Base-by-base conservation (phyloP, 2,797 vertebrate species). In the Rhinichthys osculus region DNA sequence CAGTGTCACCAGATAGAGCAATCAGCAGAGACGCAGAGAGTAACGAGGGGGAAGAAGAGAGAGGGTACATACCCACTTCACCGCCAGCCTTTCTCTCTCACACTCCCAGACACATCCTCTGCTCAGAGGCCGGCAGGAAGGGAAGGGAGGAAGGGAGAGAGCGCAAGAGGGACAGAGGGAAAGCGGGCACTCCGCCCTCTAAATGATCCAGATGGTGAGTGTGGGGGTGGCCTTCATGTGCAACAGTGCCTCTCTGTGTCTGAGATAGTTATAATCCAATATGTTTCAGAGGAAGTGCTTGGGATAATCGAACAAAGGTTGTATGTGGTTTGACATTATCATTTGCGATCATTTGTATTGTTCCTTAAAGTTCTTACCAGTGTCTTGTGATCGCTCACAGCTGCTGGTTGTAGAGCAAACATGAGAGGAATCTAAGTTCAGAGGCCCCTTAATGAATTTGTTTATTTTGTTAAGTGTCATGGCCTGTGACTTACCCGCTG, bases 31-130 rank as follows among this genome's bases (percentile, higher is more conserved):
- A 67, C 64, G 81, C 87, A 87, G 78, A 69, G 54, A 74, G 82
- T 87, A 83, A 82, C 44, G 44, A 66, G 81, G 50, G 30, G n/a
- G 50, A 78, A 57, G 76, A 90, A 86, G 82, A 85, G 81, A 87
- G 70, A 83, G 81, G 86, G 86, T 79, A 81, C 88, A 88, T 88
- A 86, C 85, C 86, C 82, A 47, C 81, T 72, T 86, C 52, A 78
- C 54, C 81, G 73, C 69, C 78, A 69, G 82, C 86, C 87, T 90
- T 90, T 82, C 87, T 90, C 90, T 90, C 74, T 86, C 84, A 84
- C 88, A 89, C 93, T 92, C 90, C 87, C 90, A 91, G 89, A 93
- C 93, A 94, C 93, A 95, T 95, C 94, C 94, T 95, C 93, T 91
- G 88, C 91, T 90, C 91, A 92, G 92, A 92, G 92, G 91, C 92